Evolutionary conservation across 1,140 invertebrate species (phyloP).

Genomic region (Sycophaga agraensis): DNA sequence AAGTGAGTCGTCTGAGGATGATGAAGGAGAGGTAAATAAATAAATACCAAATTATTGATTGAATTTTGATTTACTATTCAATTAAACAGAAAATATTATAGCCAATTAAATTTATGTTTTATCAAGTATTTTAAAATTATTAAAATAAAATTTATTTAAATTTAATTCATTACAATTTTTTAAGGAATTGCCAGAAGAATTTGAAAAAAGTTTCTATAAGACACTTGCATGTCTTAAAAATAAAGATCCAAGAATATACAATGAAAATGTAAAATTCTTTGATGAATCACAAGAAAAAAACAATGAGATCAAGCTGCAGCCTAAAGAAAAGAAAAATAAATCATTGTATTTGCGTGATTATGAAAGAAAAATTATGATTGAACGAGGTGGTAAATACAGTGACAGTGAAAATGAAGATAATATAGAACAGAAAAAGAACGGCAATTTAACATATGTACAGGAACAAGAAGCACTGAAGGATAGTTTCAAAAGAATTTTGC

Average conservation of each 20-base stretch:
- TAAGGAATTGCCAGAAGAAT: slow-evolving; percentile 44
- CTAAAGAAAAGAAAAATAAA: slow-evolving; percentile 59
- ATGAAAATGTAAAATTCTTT: slow-evolving; percentile 77
- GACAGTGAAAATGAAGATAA: slow-evolving; percentile 58
- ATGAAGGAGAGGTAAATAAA: slow-evolving; percentile 60
- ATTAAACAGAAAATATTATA: not conserved
- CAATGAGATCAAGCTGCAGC: slow-evolving; percentile 38
- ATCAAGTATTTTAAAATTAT: not conserved
- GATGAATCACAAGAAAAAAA: slow-evolving; percentile 48
- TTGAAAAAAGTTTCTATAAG: slow-evolving; percentile 86
- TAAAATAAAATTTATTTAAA: not conserved
- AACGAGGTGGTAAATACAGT: slow-evolving; percentile 66
- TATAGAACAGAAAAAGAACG: slow-evolving; percentile 20
- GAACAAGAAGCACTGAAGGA: slow-evolving; percentile 72
- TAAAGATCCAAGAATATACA: slow-evolving; percentile 86
- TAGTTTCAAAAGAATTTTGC: slow-evolving; percentile 62
- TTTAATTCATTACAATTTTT: slow-evolving; percentile 26
- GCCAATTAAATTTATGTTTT: not conserved
- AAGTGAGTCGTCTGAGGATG: slow-evolving; percentile 64
- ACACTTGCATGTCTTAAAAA: slow-evolving; percentile 82
- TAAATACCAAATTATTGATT: slow-evolving; percentile 2
- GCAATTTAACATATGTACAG: slow-evolving; percentile 65
- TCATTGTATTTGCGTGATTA: slow-evolving; percentile 77
- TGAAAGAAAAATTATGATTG: slow-evolving; percentile 74
- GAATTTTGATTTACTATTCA: not conserved